Evolutionary conservation across 1,140 invertebrate genomes (phyloP).

Genomic region (Lamellibrachia luymesi): DNA sequence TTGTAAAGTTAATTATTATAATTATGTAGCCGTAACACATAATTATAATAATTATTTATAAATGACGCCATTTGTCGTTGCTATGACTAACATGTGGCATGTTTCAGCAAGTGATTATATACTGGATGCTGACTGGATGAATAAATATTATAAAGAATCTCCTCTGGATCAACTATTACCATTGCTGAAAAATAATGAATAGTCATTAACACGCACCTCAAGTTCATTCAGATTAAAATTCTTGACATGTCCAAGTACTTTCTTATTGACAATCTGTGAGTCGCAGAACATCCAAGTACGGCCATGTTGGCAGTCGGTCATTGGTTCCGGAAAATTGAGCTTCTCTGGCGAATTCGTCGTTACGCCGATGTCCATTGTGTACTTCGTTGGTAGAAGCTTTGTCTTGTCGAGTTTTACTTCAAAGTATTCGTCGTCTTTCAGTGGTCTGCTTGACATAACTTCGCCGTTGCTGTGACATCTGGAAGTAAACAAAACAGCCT

Average conservation of each 20-base stretch:
- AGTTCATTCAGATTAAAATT: neutral
- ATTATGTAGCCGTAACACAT: too few relatives aligned
- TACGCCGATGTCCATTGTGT: neutral
- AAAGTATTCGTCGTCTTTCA: slow-evolving; percentile 89
- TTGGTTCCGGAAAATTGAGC: neutral
- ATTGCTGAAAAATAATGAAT: too few relatives aligned
- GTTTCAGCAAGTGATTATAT: too few relatives aligned
- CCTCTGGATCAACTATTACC: too few relatives aligned
- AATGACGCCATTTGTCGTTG: too few relatives aligned
- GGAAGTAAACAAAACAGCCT: neutral
- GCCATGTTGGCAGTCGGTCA: neutral
- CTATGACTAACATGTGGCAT: too few relatives aligned
- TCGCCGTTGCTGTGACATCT: slow-evolving; percentile 76
- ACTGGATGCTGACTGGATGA: too few relatives aligned
- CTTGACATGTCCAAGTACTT: neutral
- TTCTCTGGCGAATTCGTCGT: neutral
- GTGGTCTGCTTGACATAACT: slow-evolving; percentile 81
- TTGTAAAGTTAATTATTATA: too few relatives aligned
- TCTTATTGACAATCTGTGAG: neutral
- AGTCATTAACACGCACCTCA: neutral
- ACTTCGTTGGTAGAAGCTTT: neutral
- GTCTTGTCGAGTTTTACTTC: slow-evolving; percentile 87
- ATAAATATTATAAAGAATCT: too few relatives aligned
- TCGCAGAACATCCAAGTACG: neutral
- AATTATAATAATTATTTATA: too few relatives aligned